A percentile compares a stretch with the other conserved stretches of the same genome.
Evolutionary conservation across 2,888 invertebrate genomes (phyloP).

Genomic region (Elysia crispata): DNA sequence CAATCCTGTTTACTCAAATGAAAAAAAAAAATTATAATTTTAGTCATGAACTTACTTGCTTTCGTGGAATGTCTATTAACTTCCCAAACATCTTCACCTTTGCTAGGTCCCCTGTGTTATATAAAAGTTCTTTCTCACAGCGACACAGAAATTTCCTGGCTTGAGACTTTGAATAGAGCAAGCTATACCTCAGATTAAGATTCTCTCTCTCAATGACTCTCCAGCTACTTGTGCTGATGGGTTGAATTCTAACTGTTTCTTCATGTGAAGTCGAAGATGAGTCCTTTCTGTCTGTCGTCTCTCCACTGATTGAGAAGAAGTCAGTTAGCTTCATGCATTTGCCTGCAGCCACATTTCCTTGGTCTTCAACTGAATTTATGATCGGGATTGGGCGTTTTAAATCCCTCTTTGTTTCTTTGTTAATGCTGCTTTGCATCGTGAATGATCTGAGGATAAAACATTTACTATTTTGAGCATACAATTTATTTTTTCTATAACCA

Average conservation of each 20-base stretch:
- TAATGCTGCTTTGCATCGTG: too few relatives aligned
- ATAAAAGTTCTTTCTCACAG: slow-evolving; percentile 81
- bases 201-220: slow-evolving; percentile 76
- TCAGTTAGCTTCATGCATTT: background rate
- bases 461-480: too few relatives aligned
- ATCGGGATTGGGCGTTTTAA: too few relatives aligned
- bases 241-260: background rate
- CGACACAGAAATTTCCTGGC: slow-evolving; percentile 80
- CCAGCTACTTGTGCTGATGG: slow-evolving; percentile 47
- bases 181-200: slow-evolving; percentile 81
- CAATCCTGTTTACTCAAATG: background rate
- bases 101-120: slow-evolving; percentile 83
- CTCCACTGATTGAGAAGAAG: background rate
- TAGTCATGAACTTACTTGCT: slow-evolving; percentile 79
- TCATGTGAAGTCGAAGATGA: background rate
- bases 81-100: slow-evolving; percentile 84
- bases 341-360: too few relatives aligned
- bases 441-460: too few relatives aligned
- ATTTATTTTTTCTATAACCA: too few relatives aligned
- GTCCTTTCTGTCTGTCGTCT: background rate
- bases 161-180: slow-evolving; percentile 78
- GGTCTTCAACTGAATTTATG: too few relatives aligned
- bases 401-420: too few relatives aligned
- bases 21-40: background rate
- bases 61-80: slow-evolving; percentile 83